Conservation (phyloP, 2,888 invertebrate species). For the Agonopterix alstromeriana region DNA sequence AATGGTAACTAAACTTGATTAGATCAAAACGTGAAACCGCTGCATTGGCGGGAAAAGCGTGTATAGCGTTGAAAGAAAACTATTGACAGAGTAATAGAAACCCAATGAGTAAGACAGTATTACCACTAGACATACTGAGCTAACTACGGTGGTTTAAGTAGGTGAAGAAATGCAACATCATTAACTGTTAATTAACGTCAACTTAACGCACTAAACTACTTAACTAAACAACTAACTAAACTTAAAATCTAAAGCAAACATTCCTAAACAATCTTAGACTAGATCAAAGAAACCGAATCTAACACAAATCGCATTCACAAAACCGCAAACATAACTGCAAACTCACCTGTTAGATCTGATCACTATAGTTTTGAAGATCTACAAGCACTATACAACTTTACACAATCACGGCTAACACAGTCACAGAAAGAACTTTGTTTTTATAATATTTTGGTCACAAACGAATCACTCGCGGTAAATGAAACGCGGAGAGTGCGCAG, state of each 20-base stretch:
- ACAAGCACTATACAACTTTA: neutral
- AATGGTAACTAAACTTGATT: too few relatives aligned
- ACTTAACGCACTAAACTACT: neutral
- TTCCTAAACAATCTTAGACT: neutral
- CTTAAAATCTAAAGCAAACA: neutral
- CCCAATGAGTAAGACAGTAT: too few relatives aligned
- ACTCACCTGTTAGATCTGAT: neutral
- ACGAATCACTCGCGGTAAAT: slow-evolving; percentile 6
- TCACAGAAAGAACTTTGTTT: slow-evolving; percentile 1
- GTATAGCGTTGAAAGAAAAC: too few relatives aligned
- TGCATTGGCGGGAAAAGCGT: too few relatives aligned
- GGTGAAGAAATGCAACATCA: neutral
- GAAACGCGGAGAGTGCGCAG: neutral
- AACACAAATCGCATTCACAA: neutral
- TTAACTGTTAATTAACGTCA: slow-evolving; percentile 8
- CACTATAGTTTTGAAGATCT: neutral
- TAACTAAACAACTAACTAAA: too few relatives aligned
- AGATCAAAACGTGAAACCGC: too few relatives aligned
- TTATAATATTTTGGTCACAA: slow-evolving; percentile 1
- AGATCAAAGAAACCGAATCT: slow-evolving; percentile 1
- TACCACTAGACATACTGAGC: too few relatives aligned
- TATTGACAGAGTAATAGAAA: too few relatives aligned
- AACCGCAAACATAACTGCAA: neutral
- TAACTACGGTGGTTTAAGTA: too few relatives aligned
- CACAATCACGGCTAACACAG: neutral